phyloP scores from a whole-genome alignment of 2,888 invertebrate species.

The Strigamia maritima region DNA sequence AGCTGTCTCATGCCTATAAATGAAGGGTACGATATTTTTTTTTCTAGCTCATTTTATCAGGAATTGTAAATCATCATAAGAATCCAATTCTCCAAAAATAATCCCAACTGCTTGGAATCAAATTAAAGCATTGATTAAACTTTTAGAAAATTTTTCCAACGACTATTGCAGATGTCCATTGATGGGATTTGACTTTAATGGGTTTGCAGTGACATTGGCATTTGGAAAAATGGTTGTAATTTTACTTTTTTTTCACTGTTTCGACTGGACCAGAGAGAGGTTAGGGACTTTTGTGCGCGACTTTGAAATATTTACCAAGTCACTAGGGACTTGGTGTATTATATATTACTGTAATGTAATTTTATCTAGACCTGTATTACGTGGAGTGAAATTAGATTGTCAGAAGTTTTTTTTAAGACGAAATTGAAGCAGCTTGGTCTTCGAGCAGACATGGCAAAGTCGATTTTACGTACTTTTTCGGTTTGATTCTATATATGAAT shows the following conservation, averaged over 20 bases:
- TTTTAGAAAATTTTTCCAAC: neutral
- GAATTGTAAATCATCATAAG: conserved; percentile 15
- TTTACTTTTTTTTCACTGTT: no score
- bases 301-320: no score
- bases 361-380: neutral
- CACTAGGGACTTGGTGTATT: no score
- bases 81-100: neutral
- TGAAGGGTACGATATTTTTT: conserved; percentile 10
- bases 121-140: conserved; percentile 6
- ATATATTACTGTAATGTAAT: neutral
- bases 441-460: no score
- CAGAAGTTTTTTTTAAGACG: neutral
- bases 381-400: neutral
- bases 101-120: conserved; percentile 1
- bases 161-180: neutral
- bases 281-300: no score
- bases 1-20: conserved; percentile 15
- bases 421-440: neutral
- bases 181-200: neutral
- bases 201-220: neutral
- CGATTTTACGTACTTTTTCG: no score
- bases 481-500: no score
- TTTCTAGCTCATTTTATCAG: neutral
- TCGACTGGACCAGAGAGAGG: no score
- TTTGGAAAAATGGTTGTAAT: neutral